Evolutionary conservation across 53 echinoderm and acorn worm species (phyloP), one percentile per base, ranked within the genome.

Genomic region (Patiria pectinifera): DNA sequence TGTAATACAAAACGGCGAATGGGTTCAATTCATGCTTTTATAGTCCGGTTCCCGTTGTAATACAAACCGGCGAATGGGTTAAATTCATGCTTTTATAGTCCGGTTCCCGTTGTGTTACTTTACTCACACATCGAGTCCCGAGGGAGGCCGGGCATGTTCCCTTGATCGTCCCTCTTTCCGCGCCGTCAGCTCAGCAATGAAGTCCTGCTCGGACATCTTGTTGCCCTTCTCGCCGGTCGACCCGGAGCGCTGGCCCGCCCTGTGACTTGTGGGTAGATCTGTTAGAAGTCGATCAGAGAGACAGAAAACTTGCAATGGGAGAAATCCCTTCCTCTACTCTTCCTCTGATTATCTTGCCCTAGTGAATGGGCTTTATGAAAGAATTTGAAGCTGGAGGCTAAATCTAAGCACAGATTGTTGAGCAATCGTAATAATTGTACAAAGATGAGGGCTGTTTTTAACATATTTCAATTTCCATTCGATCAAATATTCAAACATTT

Each of bases 121-220:
- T 26, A 91, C 92, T 92, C 62, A 92, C 92, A 86, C 78, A 26
- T 92, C 92, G 9, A 86, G 86, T 59, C 80, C 92, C 16, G 92
- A 86, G 23, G 92, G 86, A 69, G 86, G 92, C 11, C 92, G 86
- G 11, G 78, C 58, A 21, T 87, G 87, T 3, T 87, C 87, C 77
- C 87, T 87, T 3, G 60, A 35, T 48, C 92, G 86, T 6, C 95
- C 94, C 74, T 97, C 97, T 76, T 97, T 97, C 59, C 97, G 94
- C 10, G 97, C 95, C 59, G 93, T 94, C 82, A 97, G 82, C 77
- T 97, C 97, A 25, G 97, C 97, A 43, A 97, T 95, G 83, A 97
- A 97, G 48, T 97, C 97, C 80, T 95, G 93, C 44, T 97, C 97
- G 3, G 97, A 93, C 91, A 97, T 94, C 87, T 94, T 91, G 85